Percentiles rank a stretch among this genome's conserved stretches.
Conservation (phyloP, 2,113 vertebrate species). For the Drymodes brunneopygia region DNA sequence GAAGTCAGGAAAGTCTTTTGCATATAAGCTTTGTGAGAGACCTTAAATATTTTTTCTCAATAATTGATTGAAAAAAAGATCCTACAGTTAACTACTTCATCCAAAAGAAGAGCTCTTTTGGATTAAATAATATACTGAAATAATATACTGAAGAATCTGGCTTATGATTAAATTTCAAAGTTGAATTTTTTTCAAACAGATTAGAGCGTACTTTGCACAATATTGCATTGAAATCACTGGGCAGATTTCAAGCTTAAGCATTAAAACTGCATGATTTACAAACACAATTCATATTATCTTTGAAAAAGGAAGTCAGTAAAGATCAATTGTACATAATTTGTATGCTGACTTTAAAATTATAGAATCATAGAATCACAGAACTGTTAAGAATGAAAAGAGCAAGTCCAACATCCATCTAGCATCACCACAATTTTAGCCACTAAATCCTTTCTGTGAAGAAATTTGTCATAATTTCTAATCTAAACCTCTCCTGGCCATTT, state of each 20-base stretch:
- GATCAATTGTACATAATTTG: not conserved
- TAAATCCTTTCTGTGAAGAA: not conserved
- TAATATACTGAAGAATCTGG: no score
- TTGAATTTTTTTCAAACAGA: not conserved
- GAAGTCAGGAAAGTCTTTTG: not conserved
- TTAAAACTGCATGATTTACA: not conserved
- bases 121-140: not conserved
- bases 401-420: not conserved
- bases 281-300: not conserved
- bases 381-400: not conserved
- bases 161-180: not conserved
- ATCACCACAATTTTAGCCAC: not conserved
- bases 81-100: not conserved
- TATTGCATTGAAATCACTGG: not conserved
- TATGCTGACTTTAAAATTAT: not conserved
- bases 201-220: not conserved
- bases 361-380: not conserved
- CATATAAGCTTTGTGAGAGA: not conserved
- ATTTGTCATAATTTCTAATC: not conserved
- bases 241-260: not conserved
- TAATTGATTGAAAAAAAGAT: not conserved
- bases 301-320: not conserved
- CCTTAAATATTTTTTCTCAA: not conserved
- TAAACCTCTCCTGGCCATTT: rapidly evolving
- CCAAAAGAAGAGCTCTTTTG: not conserved